phyloP scores from a whole-genome alignment of 2,888 invertebrate genomes.

The Leptogaster cylindrica region DNA sequence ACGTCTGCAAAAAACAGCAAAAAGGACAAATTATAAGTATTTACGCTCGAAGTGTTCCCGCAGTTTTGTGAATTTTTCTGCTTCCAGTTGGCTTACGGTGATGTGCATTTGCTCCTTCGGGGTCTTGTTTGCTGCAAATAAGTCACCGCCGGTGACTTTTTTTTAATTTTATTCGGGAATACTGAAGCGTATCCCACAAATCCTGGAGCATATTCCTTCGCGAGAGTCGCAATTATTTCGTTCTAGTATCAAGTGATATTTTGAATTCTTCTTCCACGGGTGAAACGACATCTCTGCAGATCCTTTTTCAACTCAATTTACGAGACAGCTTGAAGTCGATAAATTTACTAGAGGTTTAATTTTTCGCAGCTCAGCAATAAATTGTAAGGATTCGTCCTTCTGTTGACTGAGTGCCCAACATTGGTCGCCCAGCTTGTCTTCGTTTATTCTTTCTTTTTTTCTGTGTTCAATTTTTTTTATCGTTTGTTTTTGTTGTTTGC shows the following conservation, averaged over 20 bases:
- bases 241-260: conserved; percentile 24
- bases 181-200: neutral
- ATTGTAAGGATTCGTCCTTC: conserved; percentile 27
- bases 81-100: conserved; percentile 26
- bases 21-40: conserved; percentile 26
- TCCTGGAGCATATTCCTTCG: neutral
- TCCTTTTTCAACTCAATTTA: conserved; percentile 38
- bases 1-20: conserved; percentile 3
- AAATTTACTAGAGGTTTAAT: conserved; percentile 37
- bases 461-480: neutral
- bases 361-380: conserved; percentile 28
- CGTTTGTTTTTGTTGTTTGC: neutral
- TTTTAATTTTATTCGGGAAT: neutral
- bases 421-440: neutral
- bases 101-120: neutral
- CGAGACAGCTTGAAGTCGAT: conserved; percentile 37
- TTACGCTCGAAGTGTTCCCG: conserved; percentile 25
- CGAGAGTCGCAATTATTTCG: conserved; percentile 9
- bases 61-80: neutral
- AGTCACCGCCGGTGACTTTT: conserved; percentile 1
- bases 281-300: neutral
- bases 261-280: conserved; percentile 6
- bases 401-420: conserved; percentile 21
- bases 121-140: conserved; percentile 13
- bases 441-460: neutral